Evolutionary conservation across 2,113 vertebrate genomes (phyloP).

Genomic region (Garra rufa): DNA sequence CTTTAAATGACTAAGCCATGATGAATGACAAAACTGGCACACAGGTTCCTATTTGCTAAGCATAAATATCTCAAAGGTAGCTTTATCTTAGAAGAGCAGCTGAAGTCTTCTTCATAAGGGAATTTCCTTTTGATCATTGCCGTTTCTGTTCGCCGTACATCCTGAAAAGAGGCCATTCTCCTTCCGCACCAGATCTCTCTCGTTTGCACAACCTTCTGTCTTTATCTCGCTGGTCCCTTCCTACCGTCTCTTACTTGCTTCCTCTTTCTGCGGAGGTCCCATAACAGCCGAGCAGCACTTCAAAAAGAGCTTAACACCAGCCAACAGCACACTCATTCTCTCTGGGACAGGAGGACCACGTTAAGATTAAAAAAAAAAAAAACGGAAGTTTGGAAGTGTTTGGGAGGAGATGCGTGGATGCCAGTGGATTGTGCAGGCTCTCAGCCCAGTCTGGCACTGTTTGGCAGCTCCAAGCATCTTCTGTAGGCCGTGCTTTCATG

Average conservation of each 20-base stretch:
- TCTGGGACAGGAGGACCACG: background rate
- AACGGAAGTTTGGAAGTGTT: slow-evolving; percentile 15
- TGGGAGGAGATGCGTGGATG: background rate
- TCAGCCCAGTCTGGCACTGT: background rate
- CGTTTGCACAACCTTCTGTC: background rate
- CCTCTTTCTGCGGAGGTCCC: slow-evolving; percentile 1
- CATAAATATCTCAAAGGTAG: background rate
- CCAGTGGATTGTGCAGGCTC: slow-evolving; percentile 9
- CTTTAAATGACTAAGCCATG: background rate
- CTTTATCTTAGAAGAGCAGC: background rate
- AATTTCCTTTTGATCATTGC: background rate
- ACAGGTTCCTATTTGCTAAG: background rate
- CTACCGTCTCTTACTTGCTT: background rate
- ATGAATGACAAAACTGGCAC: background rate
- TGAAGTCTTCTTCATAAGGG: background rate
- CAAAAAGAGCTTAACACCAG: slow-evolving; percentile 14
- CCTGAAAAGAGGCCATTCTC: background rate
- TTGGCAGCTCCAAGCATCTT: slow-evolving; percentile 21
- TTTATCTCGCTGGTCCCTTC: slow-evolving; percentile 2
- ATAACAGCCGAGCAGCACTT: slow-evolving; percentile 28
- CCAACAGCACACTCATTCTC: background rate
- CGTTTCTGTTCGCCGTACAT: background rate
- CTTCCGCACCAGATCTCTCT: background rate
- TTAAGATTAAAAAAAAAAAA: slow-evolving; percentile 22
- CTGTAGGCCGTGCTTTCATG: background rate